Conservation (phyloP, 2,113 vertebrate species). For the Elgaria multicarinata region DNA sequence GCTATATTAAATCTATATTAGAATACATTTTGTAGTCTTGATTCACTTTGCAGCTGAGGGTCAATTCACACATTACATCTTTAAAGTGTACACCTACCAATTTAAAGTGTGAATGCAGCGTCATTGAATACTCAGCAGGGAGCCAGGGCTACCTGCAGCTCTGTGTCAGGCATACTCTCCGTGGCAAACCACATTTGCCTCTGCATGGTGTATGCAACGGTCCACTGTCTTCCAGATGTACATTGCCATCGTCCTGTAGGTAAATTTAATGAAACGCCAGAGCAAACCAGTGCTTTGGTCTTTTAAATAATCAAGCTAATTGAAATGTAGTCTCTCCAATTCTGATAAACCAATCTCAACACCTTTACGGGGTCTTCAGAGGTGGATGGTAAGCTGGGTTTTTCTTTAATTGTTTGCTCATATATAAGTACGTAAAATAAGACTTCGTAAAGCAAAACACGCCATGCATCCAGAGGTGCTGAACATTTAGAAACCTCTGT, state of each 20-base stretch:
- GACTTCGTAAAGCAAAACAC: conserved; percentile 32
- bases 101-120: not conserved
- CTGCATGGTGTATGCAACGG: not conserved
- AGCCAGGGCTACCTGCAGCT: not conserved
- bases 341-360: not conserved
- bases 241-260: not conserved
- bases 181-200: not conserved
- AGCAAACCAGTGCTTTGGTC: not conserved
- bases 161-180: not conserved
- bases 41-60: not conserved
- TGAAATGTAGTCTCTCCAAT: conserved; percentile 12
- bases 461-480: conserved; percentile 15
- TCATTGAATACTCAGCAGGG: not conserved
- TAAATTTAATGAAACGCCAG: conserved; percentile 8
- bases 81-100: not conserved
- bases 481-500: not conserved
- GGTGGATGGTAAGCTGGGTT: not conserved
- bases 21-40: not conserved
- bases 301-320: conserved; percentile 23
- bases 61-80: not conserved
- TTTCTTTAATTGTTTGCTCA: conserved; percentile 12
- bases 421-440: conserved; percentile 20
- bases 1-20: not conserved
- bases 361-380: conserved; percentile 9
- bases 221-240: conserved; percentile 16